Base-by-base conservation (phyloP, 2,888 invertebrate species). In the Eudasyphora cyanicolor region DNA sequence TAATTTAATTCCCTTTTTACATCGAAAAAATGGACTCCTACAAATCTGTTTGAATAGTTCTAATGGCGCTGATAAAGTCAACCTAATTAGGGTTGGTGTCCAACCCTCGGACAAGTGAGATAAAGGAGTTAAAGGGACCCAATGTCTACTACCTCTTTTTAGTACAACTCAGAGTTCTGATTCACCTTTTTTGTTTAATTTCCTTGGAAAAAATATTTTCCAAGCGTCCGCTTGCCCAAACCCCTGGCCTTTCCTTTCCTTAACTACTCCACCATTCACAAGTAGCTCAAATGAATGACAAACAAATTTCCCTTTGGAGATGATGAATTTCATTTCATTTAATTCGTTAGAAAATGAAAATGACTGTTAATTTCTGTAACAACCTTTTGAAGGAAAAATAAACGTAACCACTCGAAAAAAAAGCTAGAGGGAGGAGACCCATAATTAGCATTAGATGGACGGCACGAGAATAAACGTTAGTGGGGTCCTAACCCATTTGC, bases 51-150 rank as follows among this genome's bases (percentile, higher is more conserved):
- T 29, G 17, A 60, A 29, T 60, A 57, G 27, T 29, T n/a, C 29
- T 29, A 29, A 7, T 29, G 29, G 14, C 32, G 29, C 27, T 17
- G 60, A 29, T 60, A 60, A 60, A 60, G 60, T 60, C 17, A 60
- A n/a, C 60, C 76, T 79, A 62, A 76, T 69, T 70, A 6, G 35
- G 8, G 2, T 38, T 32, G 45, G 45, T n/a, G n/a, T 12, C 45
- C 7, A 27, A 35, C 14, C 19, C 54, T 76, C 57, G 76, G 71
- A 82, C 73, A 82, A 79, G 71, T 45, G 1, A 76, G 45, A 57
- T 67, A 76, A 73, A 73, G 45, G 17, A 45, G n/a, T 7, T 14
- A 32, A 32, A 29, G 19, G n/a, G 45, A 42, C 29, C 54, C 29
- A 60, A 51, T 8, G 3, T n/a, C n/a, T n/a, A n/a, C n/a, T n/a